Conservation (phyloP, 92 coral and sea anemone genomes). For the Isaurus tuberculatus region DNA sequence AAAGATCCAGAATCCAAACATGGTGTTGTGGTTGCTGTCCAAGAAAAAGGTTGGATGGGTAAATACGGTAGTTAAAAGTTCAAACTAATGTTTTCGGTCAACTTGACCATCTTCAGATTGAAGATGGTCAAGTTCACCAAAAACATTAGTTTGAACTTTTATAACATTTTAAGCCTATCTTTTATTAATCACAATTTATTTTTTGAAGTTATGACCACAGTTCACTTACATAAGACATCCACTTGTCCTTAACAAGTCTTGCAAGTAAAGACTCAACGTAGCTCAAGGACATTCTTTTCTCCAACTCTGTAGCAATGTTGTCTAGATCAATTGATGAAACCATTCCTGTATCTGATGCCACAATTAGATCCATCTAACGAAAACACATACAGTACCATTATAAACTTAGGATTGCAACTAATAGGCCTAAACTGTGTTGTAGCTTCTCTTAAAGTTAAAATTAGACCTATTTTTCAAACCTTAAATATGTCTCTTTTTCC, state of each 20-base stretch:
- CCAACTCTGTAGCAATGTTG: conserved; percentile 75
- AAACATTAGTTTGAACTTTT: no score
- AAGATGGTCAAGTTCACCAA: no score
- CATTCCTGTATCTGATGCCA: conserved; percentile 83
- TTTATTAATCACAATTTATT: neutral
- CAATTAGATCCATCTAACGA: conserved; percentile 82
- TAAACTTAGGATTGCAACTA: neutral
- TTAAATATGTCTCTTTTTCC: no score
- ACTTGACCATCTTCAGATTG: no score
- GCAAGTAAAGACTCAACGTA: conserved; percentile 77
- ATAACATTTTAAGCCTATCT: neutral
- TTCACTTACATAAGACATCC: conserved; percentile 76
- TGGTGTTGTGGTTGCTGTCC: no score
- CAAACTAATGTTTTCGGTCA: no score
- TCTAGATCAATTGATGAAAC: conserved; percentile 81
- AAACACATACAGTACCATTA: neutral
- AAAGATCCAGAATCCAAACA: no score
- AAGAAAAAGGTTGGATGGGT: no score
- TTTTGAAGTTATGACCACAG: neutral
- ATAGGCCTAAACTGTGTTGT: no score
- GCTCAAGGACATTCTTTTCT: conserved; percentile 78
- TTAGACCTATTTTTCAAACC: no score
- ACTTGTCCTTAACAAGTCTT: conserved; percentile 72
- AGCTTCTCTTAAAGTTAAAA: no score
- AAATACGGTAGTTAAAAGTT: no score